A percentile compares a stretch with the other conserved stretches of the same genome.
Evolutionary conservation across 2,888 invertebrate species (phyloP).

Genomic region (Ophioninae sp.): DNA sequence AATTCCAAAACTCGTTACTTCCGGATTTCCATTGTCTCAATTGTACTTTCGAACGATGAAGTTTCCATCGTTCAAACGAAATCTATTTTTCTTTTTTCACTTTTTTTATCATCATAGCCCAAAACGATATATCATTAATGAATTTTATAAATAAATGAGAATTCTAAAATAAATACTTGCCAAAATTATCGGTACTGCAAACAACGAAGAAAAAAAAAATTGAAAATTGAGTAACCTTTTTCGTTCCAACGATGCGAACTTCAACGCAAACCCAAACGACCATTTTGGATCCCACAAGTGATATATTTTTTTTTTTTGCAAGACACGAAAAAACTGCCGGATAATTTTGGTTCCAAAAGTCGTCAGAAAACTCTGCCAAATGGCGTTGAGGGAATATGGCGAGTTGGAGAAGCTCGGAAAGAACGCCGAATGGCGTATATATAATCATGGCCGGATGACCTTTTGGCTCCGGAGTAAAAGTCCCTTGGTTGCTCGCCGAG

Average conservation of each 20-base stretch:
- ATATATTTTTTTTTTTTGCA: neutral
- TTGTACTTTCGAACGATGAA: neutral
- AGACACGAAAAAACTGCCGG: neutral
- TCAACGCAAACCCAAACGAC: too few species aligned
- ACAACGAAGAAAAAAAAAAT: too few species aligned
- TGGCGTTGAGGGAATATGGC: conserved; percentile 26
- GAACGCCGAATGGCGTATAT: conserved; percentile 63
- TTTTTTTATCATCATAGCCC: too few species aligned
- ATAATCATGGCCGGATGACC: conserved; percentile 75
- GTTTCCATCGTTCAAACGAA: too few species aligned
- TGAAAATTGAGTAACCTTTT: too few species aligned
- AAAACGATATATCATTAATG: too few species aligned
- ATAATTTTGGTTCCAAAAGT: too few species aligned
- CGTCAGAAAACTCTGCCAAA: neutral
- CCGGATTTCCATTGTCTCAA: neutral
- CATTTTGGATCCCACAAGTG: neutral
- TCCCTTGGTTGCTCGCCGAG: conserved; percentile 53
- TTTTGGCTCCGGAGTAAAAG: conserved; percentile 75
- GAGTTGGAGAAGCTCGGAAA: conserved; percentile 56
- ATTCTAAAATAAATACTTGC: too few species aligned
- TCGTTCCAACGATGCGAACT: too few species aligned
- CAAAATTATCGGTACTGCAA: too few species aligned
- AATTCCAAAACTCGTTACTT: conserved; percentile 2
- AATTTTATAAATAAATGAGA: too few species aligned
- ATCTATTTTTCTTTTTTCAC: too few species aligned